Base-by-base conservation (phyloP, 2,888 invertebrate species). In the Zhengitettix transpicula region DNA sequence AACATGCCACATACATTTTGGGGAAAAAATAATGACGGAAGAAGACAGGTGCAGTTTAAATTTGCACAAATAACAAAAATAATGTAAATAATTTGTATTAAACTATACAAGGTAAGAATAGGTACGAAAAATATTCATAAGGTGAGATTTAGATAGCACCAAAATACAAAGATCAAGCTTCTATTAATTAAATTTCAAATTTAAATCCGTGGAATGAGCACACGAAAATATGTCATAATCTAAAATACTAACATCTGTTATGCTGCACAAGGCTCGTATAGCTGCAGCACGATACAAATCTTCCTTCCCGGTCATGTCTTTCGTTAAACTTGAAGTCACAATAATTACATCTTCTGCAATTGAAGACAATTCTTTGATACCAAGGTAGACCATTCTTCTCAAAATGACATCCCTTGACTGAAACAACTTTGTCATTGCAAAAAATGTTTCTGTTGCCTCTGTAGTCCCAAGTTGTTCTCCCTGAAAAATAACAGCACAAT, bases 271-370 rank as follows among this genome's bases (percentile, higher is more conserved):
- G 0, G 99, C 97, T 64, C 99, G 79, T 67, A 99, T 98, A 41
- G 99, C 97, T 10, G 98, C 93, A 0, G 97, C 94, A 62, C 94
- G 76, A 73, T 93, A 95, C 64, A 90, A 75, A 74, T 95, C 94
- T 71, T 96, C 95, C 71, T 91, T 87, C 1, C 93, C 95, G 11
- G 96, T 98, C 97, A 98, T 98, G 70, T 98, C 98, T 75, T 97
- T 97, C 1, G 97, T 98, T 65, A 98, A 75, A 64, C 94, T 94
- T 60, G 89, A 92, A 1, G 99, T 99, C 0, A 99, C 99, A 68
- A 99, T 99, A 66, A 99, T 99, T 8, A 99, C 98, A 82, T 99
- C 98, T 71, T 99, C 96, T 1, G 99, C 96, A 59, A 95, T 79
- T 1, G 84, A 83, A 68, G 96, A 92, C 67, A 99, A 75, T 70